Evolutionary conservation across 2,113 vertebrate species (phyloP).

Genomic region (Dipodomys spectabilis): DNA sequence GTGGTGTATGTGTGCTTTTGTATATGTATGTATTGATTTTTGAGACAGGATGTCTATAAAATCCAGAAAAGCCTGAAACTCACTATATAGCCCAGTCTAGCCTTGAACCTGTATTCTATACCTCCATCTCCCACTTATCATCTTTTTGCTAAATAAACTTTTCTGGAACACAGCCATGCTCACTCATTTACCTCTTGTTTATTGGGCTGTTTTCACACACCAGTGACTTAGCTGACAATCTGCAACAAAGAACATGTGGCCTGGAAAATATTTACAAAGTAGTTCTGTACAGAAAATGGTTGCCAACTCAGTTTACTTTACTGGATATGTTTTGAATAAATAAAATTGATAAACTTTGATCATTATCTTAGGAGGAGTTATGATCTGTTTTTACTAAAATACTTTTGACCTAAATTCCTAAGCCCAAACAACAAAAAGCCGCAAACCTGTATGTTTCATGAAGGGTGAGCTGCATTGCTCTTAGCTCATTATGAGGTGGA

Average conservation of each 20-base stretch:
- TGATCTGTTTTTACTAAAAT: not conserved
- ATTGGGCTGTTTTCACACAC: not conserved
- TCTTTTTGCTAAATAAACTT: conserved; percentile 4
- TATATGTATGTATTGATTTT: not conserved
- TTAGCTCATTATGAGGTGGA: not conserved
- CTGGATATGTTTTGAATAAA: not conserved
- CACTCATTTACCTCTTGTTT: not conserved
- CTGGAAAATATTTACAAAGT: not conserved
- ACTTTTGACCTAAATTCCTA: not conserved
- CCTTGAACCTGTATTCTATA: no score
- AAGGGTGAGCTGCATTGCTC: not conserved
- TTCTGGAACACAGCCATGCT: not conserved
- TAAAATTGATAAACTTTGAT: not conserved
- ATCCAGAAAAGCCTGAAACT: not conserved
- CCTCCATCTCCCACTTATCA: not conserved
- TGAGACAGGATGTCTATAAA: not conserved
- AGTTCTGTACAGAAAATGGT: not conserved
- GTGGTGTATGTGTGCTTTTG: no score
- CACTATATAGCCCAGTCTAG: no score
- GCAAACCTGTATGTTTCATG: not conserved
- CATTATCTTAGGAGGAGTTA: not conserved
- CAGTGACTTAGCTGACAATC: not conserved
- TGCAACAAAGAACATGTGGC: not conserved
- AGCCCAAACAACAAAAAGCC: not conserved
- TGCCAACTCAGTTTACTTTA: not conserved